Evolutionary conservation across 92 coral and sea anemone species (phyloP).

Genomic region (Palythoa grandiflora): DNA sequence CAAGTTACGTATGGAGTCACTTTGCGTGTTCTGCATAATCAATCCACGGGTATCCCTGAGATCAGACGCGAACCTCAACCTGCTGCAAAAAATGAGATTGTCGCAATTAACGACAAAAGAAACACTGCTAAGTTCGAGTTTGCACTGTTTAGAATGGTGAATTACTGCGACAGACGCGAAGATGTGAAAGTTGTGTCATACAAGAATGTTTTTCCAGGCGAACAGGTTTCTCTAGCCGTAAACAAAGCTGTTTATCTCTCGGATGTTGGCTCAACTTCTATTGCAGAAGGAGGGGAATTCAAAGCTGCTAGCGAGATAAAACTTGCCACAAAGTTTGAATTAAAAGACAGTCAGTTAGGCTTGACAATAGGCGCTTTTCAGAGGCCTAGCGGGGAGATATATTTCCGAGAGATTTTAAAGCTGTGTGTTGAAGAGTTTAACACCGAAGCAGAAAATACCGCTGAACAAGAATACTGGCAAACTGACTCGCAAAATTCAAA

Average conservation of each 20-base stretch:
- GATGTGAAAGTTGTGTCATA: slow-evolving; percentile 18
- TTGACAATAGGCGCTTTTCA: slow-evolving; percentile 20
- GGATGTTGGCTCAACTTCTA: slow-evolving; percentile 6
- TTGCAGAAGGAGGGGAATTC: slow-evolving; percentile 20
- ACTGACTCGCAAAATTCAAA: not conserved
- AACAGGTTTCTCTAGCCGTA: not conserved
- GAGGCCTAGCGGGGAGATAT: not conserved
- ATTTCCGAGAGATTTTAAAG: slow-evolving; percentile 20
- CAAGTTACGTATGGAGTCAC: not conserved
- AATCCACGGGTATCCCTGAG: not conserved
- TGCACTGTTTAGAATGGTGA: slow-evolving; percentile 4
- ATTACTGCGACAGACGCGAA: not conserved
- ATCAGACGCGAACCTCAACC: not conserved
- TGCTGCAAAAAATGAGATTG: not conserved
- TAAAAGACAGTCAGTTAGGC: slow-evolving; percentile 5
- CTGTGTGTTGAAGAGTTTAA: not conserved
- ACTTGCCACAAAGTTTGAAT: slow-evolving; percentile 17
- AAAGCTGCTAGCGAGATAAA: not conserved
- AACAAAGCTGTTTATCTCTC: not conserved
- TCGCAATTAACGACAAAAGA: slow-evolving; percentile 15
- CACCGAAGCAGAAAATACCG: not conserved
- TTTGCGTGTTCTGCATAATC: slow-evolving; percentile 17
- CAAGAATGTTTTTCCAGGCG: slow-evolving; percentile 7
- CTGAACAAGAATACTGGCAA: not conserved
- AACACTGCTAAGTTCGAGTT: slow-evolving; percentile 5